These are phyloP conservation scores for Furnarius figulus DNA, from an alignment of 2,113 vertebrate genomes.

Conservation along the genomic window DNA sequence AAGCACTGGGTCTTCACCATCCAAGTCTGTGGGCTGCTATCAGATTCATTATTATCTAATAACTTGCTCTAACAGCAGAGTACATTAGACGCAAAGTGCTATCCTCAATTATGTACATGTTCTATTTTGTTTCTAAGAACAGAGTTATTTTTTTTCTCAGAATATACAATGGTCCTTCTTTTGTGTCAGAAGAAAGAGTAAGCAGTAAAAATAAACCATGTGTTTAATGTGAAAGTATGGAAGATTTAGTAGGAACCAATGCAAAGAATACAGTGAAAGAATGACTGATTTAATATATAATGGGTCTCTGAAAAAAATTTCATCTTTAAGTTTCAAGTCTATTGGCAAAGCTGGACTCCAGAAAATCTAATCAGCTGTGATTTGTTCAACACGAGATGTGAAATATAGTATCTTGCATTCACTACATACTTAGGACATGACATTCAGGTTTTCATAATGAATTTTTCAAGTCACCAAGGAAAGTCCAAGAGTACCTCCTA, in stretches of 20 bases:
- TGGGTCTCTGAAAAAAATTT: neutral
- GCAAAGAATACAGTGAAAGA: neutral
- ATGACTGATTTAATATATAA: neutral
- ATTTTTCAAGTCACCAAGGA: neutral
- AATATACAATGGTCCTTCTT: neutral
- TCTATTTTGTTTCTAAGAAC: neutral
- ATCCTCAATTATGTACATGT: neutral
- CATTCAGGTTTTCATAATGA: neutral
- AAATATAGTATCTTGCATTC: neutral
- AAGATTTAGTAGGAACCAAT: neutral
- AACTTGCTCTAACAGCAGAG: neutral
- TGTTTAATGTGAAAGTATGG: neutral
- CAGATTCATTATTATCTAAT: neutral
- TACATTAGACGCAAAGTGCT: neutral
- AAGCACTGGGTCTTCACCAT: neutral
- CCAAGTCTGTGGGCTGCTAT: neutral
- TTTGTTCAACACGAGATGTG: neutral
- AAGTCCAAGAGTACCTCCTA: neutral
- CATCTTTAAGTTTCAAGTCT: neutral
- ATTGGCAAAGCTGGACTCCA: neutral
- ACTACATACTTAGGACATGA: neutral
- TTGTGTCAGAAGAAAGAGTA: neutral
- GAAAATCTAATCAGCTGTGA: neutral
- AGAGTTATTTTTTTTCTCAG: neutral
- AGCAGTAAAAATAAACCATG: neutral